Base-by-base conservation (phyloP, 2,113 vertebrate genomes). In the Pachyramphus minor region DNA sequence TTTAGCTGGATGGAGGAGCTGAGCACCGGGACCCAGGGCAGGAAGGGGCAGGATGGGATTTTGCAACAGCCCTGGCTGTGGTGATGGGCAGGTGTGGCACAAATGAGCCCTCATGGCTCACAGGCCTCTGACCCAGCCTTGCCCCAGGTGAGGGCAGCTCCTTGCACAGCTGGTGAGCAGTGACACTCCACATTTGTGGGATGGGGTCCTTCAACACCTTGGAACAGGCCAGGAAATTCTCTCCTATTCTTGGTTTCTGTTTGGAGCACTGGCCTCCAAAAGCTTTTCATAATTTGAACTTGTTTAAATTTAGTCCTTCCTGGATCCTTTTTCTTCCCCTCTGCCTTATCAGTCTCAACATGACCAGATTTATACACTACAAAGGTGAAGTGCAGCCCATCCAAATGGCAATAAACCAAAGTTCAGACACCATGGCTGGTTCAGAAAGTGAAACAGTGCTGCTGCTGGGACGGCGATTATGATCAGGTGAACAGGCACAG, bases 341-440 rank as follows among this genome's bases (percentile, higher is more conserved):
- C 62, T 50, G 18, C 35, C 39, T 92, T 95, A 96, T 93, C 93
- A 60, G 47, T 59, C 75, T 77, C 72, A 90, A 8, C 72, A 64
- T 55, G 56, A 71, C 83, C 68, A 94, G 95, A 95, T 94, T 88
- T 92, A 88, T 86, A 44, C n/a, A 56, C 82, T 83, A 50, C 63
- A 84, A 37, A 93, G 93, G 75, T 96, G 84, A 97, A 96, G 85
- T 86, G 85, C 92, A 88, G 75, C 28, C 50, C 55, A 41, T 90
- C 42, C 9, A 5, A 87, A 63, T 8, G 41, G 90, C 90, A 88
- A 80, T 96, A 97, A 97, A 96, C 64, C 95, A 94, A 97, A 97
- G 95, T 93, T 69, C 95, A 96, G 67, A 20, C 21, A 35, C 35
- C 55, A 16, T 63, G 35, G 82, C 82, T 69, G 78, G 83, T 68